Evolutionary conservation across 2,113 vertebrate species (phyloP).

Genomic region (Calidris pugnax): DNA sequence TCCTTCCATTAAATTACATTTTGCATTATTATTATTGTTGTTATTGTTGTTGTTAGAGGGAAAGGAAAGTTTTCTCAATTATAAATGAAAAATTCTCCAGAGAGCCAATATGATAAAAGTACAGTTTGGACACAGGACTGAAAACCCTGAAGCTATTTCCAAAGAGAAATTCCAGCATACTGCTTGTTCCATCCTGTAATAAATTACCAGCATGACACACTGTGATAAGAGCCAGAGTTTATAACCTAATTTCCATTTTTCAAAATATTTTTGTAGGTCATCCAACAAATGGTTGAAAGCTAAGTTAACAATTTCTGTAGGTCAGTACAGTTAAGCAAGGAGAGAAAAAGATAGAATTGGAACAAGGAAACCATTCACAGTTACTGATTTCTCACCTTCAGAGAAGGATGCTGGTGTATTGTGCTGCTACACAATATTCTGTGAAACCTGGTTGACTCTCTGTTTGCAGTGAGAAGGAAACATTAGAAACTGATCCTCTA

Average conservation of each 20-base stretch:
- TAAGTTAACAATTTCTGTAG: neutral
- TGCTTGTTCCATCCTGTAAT: neutral
- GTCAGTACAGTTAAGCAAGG: neutral
- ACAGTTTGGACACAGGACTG: neutral
- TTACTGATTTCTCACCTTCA: neutral
- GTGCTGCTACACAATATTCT: neutral
- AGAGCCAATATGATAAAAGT: neutral
- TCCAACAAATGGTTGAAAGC: slow-evolving; percentile 23
- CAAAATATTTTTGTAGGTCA: slow-evolving; percentile 11
- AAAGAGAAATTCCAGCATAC: slow-evolving; percentile 10
- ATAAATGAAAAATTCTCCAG: neutral
- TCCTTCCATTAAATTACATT: neutral
- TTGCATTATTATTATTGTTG: neutral
- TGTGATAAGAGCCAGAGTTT: slow-evolving; percentile 26
- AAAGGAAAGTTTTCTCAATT: neutral
- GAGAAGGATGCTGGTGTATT: neutral
- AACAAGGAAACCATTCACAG: neutral
- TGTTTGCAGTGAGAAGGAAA: neutral
- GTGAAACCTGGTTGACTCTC: neutral
- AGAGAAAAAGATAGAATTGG: neutral
- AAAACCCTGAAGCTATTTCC: neutral
- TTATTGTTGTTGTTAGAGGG: neutral
- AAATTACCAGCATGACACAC: neutral
- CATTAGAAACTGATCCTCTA: neutral
- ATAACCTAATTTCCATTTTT: slow-evolving; percentile 43